These are phyloP conservation scores for Betta splendens DNA, from an alignment of 2,797 vertebrate species.

Conservation along the genomic window DNA sequence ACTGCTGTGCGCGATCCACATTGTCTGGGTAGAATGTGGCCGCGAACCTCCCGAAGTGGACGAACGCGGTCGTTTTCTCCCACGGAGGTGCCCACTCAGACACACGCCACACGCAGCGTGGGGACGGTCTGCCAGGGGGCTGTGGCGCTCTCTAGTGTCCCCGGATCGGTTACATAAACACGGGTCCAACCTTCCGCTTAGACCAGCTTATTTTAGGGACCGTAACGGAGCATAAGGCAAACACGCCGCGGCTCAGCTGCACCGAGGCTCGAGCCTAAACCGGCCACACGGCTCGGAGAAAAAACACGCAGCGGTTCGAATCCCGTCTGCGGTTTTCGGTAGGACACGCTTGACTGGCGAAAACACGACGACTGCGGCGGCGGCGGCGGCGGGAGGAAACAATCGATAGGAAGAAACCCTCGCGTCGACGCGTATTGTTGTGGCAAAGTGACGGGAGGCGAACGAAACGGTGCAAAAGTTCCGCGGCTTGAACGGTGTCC, in stretches of 20 bases:
- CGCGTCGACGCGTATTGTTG: not conserved
- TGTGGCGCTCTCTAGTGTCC: conserved; percentile 84
- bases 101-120: conserved; percentile 9
- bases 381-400: conserved; percentile 20
- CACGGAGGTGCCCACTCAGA: conserved; percentile 18
- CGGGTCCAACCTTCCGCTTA: conserved; percentile 50
- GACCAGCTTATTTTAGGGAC: conserved; percentile 55
- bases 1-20: conserved; percentile 12
- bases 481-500: conserved; percentile 24
- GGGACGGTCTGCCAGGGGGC: conserved; percentile 59
- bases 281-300: not conserved
- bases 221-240: conserved; percentile 38
- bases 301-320: not conserved
- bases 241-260: conserved; percentile 4
- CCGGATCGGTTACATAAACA: conserved; percentile 70
- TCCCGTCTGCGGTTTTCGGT: conserved; percentile 42
- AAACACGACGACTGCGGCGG: conserved; percentile 43
- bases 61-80: not conserved
- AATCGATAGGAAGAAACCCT: not conserved
- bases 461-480: conserved; percentile 57
- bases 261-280: not conserved
- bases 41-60: not conserved
- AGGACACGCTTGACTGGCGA: conserved; percentile 33
- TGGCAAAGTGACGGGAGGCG: not conserved
- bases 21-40: not conserved